Evolutionary conservation across 2,797 vertebrate species (phyloP).

Genomic region (Typhlichthys eigenmanni): DNA sequence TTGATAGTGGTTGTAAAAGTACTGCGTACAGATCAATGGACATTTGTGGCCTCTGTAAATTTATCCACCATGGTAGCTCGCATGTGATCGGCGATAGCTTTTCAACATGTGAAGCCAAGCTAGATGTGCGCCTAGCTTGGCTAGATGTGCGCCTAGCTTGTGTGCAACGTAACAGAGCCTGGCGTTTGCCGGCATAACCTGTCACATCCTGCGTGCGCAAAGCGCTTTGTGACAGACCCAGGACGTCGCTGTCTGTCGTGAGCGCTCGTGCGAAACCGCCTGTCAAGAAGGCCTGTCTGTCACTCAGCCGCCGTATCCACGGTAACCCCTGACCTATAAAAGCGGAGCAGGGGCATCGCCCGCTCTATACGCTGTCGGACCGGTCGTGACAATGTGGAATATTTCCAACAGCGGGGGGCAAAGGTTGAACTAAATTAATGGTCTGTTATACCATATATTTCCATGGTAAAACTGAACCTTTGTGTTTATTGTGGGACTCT

Average conservation of each 20-base stretch:
- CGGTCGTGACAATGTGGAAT: not conserved
- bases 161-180: not conserved
- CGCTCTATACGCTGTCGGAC: not conserved
- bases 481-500: too few relatives aligned
- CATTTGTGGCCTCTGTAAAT: constrained; percentile 1
- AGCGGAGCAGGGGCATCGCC: not conserved
- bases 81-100: not conserved
- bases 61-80: not conserved
- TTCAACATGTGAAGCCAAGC: not conserved
- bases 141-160: not conserved
- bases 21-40: too few relatives aligned
- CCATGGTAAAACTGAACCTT: not conserved
- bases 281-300: constrained; percentile 21
- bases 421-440: not conserved
- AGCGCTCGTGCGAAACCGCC: constrained; percentile 22
- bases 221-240: constrained; percentile 4
- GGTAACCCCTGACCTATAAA: constrained; percentile 25
- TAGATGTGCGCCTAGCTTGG: not conserved
- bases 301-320: constrained; percentile 15
- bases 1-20: not conserved
- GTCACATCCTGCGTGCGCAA: constrained; percentile 7
- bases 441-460: not conserved
- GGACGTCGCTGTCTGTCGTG: constrained; percentile 1
- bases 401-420: not conserved
- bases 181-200: constrained; percentile 1